Evolutionary conservation across 2,113 vertebrate genomes (phyloP).

Genomic region (Mungos mungo): DNA sequence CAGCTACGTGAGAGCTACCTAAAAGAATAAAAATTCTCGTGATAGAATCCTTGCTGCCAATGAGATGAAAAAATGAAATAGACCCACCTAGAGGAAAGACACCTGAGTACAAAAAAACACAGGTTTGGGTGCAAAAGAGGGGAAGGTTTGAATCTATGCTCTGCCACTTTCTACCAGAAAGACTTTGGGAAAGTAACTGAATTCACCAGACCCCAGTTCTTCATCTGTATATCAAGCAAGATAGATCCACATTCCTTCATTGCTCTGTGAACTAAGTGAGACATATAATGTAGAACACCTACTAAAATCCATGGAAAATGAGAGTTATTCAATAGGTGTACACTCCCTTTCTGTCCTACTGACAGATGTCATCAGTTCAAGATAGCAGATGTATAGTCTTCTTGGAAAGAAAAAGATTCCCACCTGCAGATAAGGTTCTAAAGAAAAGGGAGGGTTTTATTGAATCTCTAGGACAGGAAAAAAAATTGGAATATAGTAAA

Average conservation of each 20-base stretch:
- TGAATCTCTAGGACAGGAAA: not conserved
- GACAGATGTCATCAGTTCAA: not conserved
- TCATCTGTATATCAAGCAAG: not conserved
- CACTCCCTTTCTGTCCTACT: not conserved
- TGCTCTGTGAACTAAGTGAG: not conserved
- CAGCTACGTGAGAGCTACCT: not conserved
- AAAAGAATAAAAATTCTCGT: not conserved
- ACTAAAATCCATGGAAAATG: not conserved
- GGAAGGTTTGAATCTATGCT: not conserved
- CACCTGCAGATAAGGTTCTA: not conserved
- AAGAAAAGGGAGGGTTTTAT: not conserved
- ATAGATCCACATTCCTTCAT: not conserved
- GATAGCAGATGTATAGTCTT: not conserved
- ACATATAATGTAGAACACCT: not conserved
- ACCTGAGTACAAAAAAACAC: not conserved
- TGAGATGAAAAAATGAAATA: not conserved
- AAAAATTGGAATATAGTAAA: not conserved
- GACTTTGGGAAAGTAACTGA: not conserved
- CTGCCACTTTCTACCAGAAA: not conserved
- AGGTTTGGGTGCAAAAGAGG: not conserved
- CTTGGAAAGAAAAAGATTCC: not conserved
- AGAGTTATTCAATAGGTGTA: not conserved
- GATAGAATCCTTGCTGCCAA: not conserved
- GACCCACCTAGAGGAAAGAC: not conserved
- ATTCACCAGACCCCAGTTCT: not conserved